Base-by-base conservation (phyloP, 1,140 invertebrate genomes). In the Formica selysi region DNA sequence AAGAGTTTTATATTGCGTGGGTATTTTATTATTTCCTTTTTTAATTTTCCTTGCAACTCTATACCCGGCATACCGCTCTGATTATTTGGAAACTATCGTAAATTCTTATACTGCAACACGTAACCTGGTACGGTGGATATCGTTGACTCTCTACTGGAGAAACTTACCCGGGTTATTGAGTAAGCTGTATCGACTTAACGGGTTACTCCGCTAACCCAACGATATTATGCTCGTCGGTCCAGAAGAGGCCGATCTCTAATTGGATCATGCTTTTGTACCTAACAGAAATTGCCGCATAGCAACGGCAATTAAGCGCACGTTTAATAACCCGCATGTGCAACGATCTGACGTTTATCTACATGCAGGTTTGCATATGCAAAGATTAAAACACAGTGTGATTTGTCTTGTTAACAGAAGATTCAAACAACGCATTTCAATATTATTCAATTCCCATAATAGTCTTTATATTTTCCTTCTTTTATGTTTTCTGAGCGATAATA, bases 241-340 rank as follows among this genome's bases (percentile, higher is more conserved):
- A 83, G 68, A 83, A 83, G 68, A 83, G 79, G 54, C 11, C 36
- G 54, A 74, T 83, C 54, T 83, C 68, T 83, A 83, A 83, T 83
- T 83, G 54, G 68, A 71, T 38, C 16, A 44, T 26, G 68, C 68
- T 74, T 61, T 83, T 74, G 59, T 59, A 62, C 26, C 38, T 32
- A 32, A 44, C 41, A 36, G 68, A 44, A 74, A 61, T 54, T 44
- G 68, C 13, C 29, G 71, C 38, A 57, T 26, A n/a, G 78, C 32
- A 41, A 59, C 22, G 65, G 38, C 68, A 62, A 83, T 83, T 73
- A 73, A 74, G 16, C 22, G 62, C n/a, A 38, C 38, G 79, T 29
- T 80, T 74, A 61, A 83, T 83, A 81, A 62, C 68, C 68, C 68
- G 54, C 29, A 32, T 61, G 51, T 59, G 57, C 13, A 19, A 67